A percentile compares a stretch with the other conserved stretches of the same genome.
Conservation (phyloP, 2,888 invertebrate genomes). For the Thera obeliscata region DNA sequence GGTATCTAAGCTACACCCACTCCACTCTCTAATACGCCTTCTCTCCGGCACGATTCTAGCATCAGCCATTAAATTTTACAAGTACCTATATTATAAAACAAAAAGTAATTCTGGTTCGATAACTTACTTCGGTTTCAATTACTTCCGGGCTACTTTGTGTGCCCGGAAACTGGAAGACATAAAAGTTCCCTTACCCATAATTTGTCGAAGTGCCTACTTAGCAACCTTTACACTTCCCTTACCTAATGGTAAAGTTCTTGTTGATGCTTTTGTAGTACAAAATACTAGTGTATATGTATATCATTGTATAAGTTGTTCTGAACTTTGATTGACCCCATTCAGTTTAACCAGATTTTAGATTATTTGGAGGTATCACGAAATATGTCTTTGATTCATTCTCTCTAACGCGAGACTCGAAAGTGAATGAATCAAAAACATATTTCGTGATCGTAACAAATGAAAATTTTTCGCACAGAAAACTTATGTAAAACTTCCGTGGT, state of each 20-base stretch:
- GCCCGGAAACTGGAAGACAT: slow-evolving; percentile 32
- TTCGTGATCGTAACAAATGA: no score
- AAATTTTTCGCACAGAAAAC: no score
- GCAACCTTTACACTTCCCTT: slow-evolving; percentile 17
- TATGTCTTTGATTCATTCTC: no score
- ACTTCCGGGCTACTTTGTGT: slow-evolving; percentile 17
- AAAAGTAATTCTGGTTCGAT: background rate
- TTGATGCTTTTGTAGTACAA: slow-evolving; percentile 5
- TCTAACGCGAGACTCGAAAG: no score
- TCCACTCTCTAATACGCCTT: no score
- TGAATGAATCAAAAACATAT: no score
- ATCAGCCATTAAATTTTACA: no score
- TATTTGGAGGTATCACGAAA: background rate
- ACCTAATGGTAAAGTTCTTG: slow-evolving; percentile 17
- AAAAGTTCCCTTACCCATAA: slow-evolving; percentile 29
- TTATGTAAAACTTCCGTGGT: no score
- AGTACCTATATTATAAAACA: no score
- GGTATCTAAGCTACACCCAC: no score
- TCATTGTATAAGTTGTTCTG: slow-evolving; percentile 6
- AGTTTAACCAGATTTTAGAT: background rate
- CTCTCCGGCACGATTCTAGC: no score
- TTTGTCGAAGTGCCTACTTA: slow-evolving; percentile 26
- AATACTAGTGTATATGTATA: slow-evolving; percentile 12
- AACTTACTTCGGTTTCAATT: slow-evolving; percentile 21
- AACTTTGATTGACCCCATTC: slow-evolving; percentile 3